Conservation (phyloP, 2,888 invertebrate species). For the Drosophila emarginata region DNA sequence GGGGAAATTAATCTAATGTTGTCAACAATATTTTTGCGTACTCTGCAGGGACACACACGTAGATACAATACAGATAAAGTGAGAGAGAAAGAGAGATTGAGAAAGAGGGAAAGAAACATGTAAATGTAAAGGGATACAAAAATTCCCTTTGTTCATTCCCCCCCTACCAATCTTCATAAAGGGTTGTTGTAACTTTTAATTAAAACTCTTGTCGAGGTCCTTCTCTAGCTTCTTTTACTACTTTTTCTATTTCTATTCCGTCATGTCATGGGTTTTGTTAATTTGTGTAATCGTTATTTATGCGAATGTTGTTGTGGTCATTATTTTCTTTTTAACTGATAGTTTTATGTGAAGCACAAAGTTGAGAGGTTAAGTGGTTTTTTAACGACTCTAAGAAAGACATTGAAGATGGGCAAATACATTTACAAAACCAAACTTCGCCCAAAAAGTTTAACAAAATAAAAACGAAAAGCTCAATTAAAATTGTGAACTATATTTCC, state of each 20-base stretch:
- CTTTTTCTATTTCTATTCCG: neutral
- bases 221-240: conserved; percentile 4
- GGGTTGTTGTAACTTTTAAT: conserved; percentile 70
- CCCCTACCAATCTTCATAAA: conserved; percentile 12
- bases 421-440: conserved; percentile 1
- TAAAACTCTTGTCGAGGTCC: conserved; percentile 50
- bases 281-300: conserved; percentile 54
- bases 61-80: neutral
- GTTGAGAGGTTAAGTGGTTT: conserved; percentile 47
- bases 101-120: neutral
- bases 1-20: conserved; percentile 66
- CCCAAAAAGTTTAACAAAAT: neutral
- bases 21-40: conserved; percentile 65
- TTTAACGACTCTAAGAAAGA: conserved; percentile 30
- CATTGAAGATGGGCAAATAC: conserved; percentile 33
- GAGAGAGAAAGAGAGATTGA: neutral
- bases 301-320: conserved; percentile 39
- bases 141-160: neutral
- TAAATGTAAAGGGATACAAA: neutral
- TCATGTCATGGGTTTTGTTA: conserved; percentile 36
- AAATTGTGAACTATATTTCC: neutral
- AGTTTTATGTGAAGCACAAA: conserved; percentile 46
- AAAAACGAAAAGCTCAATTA: neutral
- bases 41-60: conserved; percentile 10
- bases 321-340: conserved; percentile 51